Evolutionary conservation across 2,888 invertebrate species (phyloP), one percentile per base, ranked within the genome.

Genomic region (Hipparchia sbordonii): DNA sequence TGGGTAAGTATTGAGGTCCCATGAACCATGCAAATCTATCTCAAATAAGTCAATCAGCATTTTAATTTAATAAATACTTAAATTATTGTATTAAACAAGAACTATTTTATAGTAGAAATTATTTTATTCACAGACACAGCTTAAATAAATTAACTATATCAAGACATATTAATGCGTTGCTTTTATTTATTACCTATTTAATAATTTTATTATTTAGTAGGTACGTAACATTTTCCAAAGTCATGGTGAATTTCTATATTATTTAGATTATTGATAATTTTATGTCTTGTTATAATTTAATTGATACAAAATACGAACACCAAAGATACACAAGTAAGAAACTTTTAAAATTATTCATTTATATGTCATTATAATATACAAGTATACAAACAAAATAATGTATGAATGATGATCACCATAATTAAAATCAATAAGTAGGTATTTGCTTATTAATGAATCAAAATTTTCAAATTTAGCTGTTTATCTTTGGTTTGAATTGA

Each of bases 21-120:
- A 69, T 51, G 60, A 60, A 12, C 33, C 69, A 61, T 69, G 60
- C 46, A n/a, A 69, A 69, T 60, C 60, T 68, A 52, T 69, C 48
- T 61, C 33, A 61, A 51, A 52, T 10, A 69, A 59, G 61, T 61
- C 33, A 60, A 60, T 12, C 68, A 60, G 59, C 68, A 59, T 60
- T 23, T 23, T 56, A 69, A 2, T 52, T 33, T 52, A 39, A 8
- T 10, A 9, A 12, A 51, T 33, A 52, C 33, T 52, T 2, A 33
- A 52, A 13, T 52, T 65, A 52, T 52, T 7, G 33, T 33, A 57
- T 3, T 10, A 51, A 9, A 61, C 45, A 45, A 61, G 39, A 60
- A 60, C 2, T 39, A 39, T 39, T 39, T 45, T 63, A 51, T 33
- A 52, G 33, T 52, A 65, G 52, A 33, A 8, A 48, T 39, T 62